Percentiles rank a stretch among this genome's conserved stretches.
These are phyloP conservation scores for Caenorhabditis sp. DNA, from an alignment of 2,888 invertebrate genomes.

Conservation along the genomic window DNA sequence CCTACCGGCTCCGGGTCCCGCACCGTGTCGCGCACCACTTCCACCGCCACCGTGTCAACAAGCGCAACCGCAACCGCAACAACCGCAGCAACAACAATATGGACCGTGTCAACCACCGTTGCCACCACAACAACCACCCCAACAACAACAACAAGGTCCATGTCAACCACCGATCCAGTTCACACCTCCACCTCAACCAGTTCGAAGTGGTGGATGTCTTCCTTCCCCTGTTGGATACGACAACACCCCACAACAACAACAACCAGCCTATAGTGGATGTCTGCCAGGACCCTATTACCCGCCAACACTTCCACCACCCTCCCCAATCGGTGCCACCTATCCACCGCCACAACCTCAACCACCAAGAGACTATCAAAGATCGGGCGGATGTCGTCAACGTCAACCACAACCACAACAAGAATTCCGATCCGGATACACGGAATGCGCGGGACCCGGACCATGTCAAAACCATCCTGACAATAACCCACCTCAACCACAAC, in stretches of 20 bases:
- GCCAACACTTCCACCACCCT: slow-evolving; percentile 32
- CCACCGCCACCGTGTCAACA: slow-evolving; percentile 25
- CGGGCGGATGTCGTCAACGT: slow-evolving; percentile 26
- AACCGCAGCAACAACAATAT: slow-evolving; percentile 9
- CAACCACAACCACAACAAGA: slow-evolving; percentile 18
- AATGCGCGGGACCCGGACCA: slow-evolving; percentile 30
- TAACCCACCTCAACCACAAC: no score
- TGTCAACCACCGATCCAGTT: slow-evolving; percentile 15
- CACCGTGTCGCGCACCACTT: slow-evolving; percentile 8
- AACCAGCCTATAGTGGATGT: slow-evolving; percentile 8
- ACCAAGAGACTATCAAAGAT: slow-evolving; percentile 3
- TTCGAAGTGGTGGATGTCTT: slow-evolving; percentile 26
- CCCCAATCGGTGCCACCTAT: slow-evolving; percentile 4
- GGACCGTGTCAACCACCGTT: slow-evolving; percentile 17
- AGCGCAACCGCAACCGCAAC: slow-evolving; percentile 8
- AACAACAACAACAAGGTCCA: slow-evolving; percentile 1
- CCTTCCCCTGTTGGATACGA: slow-evolving; percentile 38
- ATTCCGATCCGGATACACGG: slow-evolving; percentile 32
- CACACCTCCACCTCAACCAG: not conserved
- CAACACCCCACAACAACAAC: slow-evolving; percentile 19
- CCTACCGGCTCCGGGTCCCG: slow-evolving; percentile 14
- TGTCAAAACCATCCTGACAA: slow-evolving; percentile 12
- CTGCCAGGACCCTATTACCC: slow-evolving; percentile 35
- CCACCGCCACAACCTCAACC: slow-evolving; percentile 20
- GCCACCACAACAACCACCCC: slow-evolving; percentile 2